Base-by-base conservation (phyloP, 2,888 invertebrate genomes). In the Uropetala carovei region DNA sequence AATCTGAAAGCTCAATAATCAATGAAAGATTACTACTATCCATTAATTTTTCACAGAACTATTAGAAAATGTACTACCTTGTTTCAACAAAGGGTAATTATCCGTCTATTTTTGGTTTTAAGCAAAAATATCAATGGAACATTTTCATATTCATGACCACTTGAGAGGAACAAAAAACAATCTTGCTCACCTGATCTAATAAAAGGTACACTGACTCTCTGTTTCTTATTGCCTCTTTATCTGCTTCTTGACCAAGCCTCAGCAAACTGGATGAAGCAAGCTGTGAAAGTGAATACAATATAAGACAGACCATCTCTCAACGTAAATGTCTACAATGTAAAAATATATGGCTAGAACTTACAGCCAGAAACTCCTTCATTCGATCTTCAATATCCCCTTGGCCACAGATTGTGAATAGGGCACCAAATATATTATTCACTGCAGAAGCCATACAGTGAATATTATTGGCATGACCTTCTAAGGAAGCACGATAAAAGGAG, bases 391-490 rank as follows among this genome's bases (percentile, higher is more conserved):
- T 99, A 94, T 99, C 99, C 57, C 98, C 98, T 94, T 98, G 98
- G 0, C 98, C 99, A 94, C 99, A 99, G 93, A 99, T 98, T 2
- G 99, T 98, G 94, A 99, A 99, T 92, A 99, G 95, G 0, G 99
- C 99, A 27, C 99, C 99, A 94, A 99, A 99, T 93, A 99, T 98
- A 94, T 98, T 98, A 94, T 99, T 99, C 75, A 99, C 98, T 0
- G 99, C 99, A 84, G 98, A 97, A 0, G 99, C 99, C 96, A 99
- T 98, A 94, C 99, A 99, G 95, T 99, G 99, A 93, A 98, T 99
- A 95, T 99, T 99, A 95, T 99, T 99, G n/a, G 98, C 97, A 94
- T 99, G 99, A 0, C 99, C 99, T 95, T 98, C 97, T 92, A 98
- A 95, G 0, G 98, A 98, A 0, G 98, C 98, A 92, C 98, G 96